Evolutionary conservation across 1,140 invertebrate genomes (phyloP).

Genomic region (Mya arenaria): DNA sequence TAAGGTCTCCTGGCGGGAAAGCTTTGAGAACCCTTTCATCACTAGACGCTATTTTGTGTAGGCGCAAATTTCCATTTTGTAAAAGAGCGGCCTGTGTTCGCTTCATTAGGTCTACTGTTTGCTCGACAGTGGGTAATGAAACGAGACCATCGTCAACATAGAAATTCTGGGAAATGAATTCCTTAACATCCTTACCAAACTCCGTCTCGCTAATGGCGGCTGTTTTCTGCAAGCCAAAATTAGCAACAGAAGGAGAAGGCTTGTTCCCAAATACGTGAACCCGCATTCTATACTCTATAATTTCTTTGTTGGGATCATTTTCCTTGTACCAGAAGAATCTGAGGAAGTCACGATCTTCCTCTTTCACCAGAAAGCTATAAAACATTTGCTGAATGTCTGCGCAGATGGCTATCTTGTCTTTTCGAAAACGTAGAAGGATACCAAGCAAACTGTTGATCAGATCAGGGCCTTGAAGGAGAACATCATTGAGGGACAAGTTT

Average conservation of each 20-base stretch:
- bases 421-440: constrained; percentile 12
- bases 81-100: constrained; percentile 13
- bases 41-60: constrained; percentile 47
- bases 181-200: constrained; percentile 8
- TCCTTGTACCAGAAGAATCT: constrained; percentile 31
- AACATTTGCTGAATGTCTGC: constrained; percentile 26
- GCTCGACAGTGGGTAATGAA: constrained; percentile 1
- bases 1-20: constrained; percentile 26
- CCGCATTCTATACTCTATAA: constrained; percentile 49
- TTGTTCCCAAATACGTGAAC: constrained; percentile 25
- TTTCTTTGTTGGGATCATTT: constrained; percentile 3
- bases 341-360: background rate
- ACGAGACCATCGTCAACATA: constrained; percentile 58
- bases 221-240: constrained; percentile 11
- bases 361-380: background rate
- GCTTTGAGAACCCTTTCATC: constrained; percentile 14
- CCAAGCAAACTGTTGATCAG: constrained; percentile 42
- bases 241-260: constrained; percentile 43
- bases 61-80: constrained; percentile 3
- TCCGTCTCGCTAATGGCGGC: constrained; percentile 16
- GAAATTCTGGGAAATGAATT: constrained; percentile 42
- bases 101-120: constrained; percentile 35
- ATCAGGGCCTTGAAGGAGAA: constrained; percentile 22
- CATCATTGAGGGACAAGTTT: constrained; percentile 23
- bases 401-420: background rate